Evolutionary conservation across 2,888 invertebrate genomes (phyloP), one percentile per base, ranked within the genome.

Genomic region (Andrena minutula): DNA sequence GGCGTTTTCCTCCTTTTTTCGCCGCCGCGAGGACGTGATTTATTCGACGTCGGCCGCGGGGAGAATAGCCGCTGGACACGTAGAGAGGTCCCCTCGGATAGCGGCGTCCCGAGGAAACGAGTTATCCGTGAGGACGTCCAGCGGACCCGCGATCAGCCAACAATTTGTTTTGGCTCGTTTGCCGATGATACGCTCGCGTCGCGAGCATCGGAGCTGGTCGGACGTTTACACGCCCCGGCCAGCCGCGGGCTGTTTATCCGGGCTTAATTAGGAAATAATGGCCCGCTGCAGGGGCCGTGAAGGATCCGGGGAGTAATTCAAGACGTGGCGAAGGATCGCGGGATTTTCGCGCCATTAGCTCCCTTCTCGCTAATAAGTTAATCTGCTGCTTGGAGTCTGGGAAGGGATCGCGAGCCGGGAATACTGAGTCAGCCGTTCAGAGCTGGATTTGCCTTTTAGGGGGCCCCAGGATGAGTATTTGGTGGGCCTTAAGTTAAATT

Each of bases 151-250:
- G 75, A 77, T 63, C 56, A 72, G 78, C 69, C 64, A 23, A 73
- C 75, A 63, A 87, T 87, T 87, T 83, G 85, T 87, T 87, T 87
- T 75, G 83, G 83, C 79, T 86, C 85, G 75, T 83, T 85, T 61
- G 64, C 35, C 49, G 83, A 72, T 75, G 70, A 84, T 53, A 69
- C 61, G 64, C 72, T 49, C 63, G 23, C 61, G 23, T 23, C 47
- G 30, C 23, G 30, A 35, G 3, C 56, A 32, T 58, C 12, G 20
- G 20, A 5, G 32, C 8, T 30, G 2, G 7, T 6, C 51, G 35
- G 23, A 20, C 51, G 60, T 64, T 65, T 53, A 41, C 41, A 23
- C 10, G 63, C 30, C 30, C 49, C 47, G 63, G 20, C n/a, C 51
- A 61, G 26, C 26, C 47, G n/a, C 32, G 16, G 10, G 32, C 6